A percentile compares a stretch with the other conserved stretches of the same genome.
phyloP scores from a whole-genome alignment of 1,140 invertebrate genomes.

The Achatina immaculata region DNA sequence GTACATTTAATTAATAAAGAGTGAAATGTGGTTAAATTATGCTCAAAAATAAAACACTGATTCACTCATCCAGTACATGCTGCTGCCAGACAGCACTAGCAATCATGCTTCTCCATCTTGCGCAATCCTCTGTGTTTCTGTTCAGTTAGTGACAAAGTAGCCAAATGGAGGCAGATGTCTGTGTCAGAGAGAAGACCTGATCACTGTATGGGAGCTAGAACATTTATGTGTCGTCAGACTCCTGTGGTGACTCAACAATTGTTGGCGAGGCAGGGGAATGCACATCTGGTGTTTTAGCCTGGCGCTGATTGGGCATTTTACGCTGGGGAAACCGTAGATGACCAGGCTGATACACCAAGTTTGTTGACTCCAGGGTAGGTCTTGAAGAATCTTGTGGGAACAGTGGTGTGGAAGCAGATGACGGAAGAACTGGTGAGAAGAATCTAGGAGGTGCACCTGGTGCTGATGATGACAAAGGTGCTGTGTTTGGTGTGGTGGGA shows the following conservation, averaged over 20 bases:
- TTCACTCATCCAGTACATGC: too few species aligned
- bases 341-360: background rate
- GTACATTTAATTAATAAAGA: too few species aligned
- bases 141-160: too few species aligned
- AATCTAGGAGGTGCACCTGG: background rate
- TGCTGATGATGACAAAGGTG: slow-evolving; percentile 24
- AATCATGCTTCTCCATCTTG: too few species aligned
- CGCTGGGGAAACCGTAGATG: slow-evolving; percentile 32
- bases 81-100: too few species aligned
- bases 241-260: slow-evolving; percentile 44
- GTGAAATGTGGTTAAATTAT: too few species aligned
- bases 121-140: too few species aligned
- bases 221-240: slow-evolving; percentile 33
- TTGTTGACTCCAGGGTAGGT: background rate
- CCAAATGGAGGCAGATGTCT: too few species aligned
- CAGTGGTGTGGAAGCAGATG: background rate
- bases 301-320: slow-evolving; percentile 38
- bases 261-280: slow-evolving; percentile 45
- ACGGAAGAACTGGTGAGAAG: background rate
- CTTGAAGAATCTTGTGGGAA: background rate
- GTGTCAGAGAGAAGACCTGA: too few species aligned
- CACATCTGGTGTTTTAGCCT: slow-evolving; percentile 22
- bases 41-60: too few species aligned
- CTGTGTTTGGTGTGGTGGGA: slow-evolving; percentile 35
- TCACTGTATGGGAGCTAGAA: too few species aligned